A percentile compares a stretch with the other conserved stretches of the same genome.
Conservation (phyloP, 1,140 invertebrate species). For the Drosophila mojavensis region DNA sequence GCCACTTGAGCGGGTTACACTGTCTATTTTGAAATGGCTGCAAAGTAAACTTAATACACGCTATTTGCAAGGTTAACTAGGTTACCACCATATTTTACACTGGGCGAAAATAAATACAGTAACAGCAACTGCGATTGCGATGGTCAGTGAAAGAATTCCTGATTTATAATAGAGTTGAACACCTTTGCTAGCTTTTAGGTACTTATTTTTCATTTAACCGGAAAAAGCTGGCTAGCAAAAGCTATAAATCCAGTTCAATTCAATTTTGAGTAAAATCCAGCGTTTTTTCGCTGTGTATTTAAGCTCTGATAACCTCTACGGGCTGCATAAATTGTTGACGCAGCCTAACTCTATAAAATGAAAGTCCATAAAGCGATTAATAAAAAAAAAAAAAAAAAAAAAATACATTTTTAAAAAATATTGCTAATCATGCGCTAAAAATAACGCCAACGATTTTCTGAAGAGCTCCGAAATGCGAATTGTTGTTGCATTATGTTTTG, state of each 20-base stretch:
- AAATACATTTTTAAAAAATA: constrained; percentile 11
- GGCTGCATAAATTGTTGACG: constrained; percentile 50
- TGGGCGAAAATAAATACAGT: background rate
- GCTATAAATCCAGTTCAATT: background rate
- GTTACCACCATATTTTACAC: constrained; percentile 16
- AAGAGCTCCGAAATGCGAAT: constrained; percentile 51
- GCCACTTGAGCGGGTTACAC: constrained; percentile 15
- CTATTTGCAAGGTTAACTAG: constrained; percentile 61
- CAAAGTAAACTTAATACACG: constrained; percentile 12
- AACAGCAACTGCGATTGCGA: background rate
- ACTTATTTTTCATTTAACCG: too few relatives aligned
- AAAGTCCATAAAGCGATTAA: constrained; percentile 65
- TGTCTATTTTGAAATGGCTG: constrained; percentile 7
- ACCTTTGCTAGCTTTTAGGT: too few relatives aligned
- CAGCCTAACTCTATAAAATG: constrained; percentile 59
- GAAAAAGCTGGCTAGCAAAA: background rate
- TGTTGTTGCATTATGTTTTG: constrained; percentile 48
- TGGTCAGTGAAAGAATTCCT: too few relatives aligned
- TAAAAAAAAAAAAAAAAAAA: too few relatives aligned
- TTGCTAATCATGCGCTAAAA: constrained; percentile 76
- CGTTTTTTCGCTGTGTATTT: background rate
- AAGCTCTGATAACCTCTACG: constrained; percentile 65
- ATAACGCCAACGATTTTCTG: constrained; percentile 66
- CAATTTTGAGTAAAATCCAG: background rate
- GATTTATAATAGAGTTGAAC: too few relatives aligned